Conservation (phyloP, 23 tunicate genomes). For the Ascidia mentula region DNA sequence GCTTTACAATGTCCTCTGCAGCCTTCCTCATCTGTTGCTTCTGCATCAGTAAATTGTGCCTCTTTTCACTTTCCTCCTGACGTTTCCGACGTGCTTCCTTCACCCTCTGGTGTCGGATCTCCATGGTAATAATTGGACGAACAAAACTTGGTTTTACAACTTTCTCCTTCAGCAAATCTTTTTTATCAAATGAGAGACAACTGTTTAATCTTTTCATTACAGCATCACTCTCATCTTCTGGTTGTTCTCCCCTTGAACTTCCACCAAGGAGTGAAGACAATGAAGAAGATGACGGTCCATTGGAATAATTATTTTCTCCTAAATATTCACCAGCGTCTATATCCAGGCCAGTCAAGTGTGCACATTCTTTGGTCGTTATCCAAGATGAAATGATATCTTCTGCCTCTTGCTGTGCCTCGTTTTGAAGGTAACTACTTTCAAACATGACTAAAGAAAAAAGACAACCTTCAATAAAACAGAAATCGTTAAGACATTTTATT, state of each 20-base stretch:
- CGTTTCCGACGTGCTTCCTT: neutral
- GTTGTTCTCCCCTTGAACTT: neutral
- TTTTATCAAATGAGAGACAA: neutral
- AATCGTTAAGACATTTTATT: too few species aligned
- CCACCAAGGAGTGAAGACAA: neutral
- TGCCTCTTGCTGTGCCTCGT: slow-evolving; percentile 3
- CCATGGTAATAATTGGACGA: slow-evolving; percentile 15
- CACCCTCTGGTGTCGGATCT: slow-evolving; percentile 20
- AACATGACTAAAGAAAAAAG: too few species aligned
- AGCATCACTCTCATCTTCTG: slow-evolving; percentile 1
- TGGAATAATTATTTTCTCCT: neutral
- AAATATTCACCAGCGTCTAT: neutral
- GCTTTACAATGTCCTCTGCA: slow-evolving; percentile 28
- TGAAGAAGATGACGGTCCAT: neutral
- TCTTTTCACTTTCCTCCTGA: neutral
- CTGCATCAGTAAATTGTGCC: neutral
- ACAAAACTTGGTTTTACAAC: neutral
- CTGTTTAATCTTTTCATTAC: neutral
- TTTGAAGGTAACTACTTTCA: neutral
- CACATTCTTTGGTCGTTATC: neutral
- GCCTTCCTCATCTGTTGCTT: neutral
- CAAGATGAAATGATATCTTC: neutral
- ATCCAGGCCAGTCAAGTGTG: neutral
- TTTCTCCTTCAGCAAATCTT: neutral
- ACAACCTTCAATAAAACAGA: too few species aligned